A percentile compares a stretch with the other conserved stretches of the same genome.
Conservation (phyloP, 2,797 vertebrate genomes). For the Serranus cabrilla region DNA sequence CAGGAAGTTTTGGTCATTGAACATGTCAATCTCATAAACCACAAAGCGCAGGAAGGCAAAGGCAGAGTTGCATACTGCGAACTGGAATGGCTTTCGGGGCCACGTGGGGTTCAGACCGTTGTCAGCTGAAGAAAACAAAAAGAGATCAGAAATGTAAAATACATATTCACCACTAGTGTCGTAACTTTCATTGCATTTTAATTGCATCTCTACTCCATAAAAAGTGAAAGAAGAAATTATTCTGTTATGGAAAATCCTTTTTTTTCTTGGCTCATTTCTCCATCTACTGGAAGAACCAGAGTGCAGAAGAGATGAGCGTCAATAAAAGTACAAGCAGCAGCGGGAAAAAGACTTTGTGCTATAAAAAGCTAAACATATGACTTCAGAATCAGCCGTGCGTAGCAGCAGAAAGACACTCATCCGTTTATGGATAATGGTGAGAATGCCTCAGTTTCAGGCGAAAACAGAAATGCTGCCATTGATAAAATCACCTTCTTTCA, state of each 20-base stretch:
- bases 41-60: constrained; percentile 97
- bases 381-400: background rate
- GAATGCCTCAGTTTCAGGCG: background rate
- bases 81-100: constrained; percentile 92
- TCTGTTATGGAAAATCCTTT: background rate
- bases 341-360: background rate
- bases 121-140: constrained; percentile 86
- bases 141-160: background rate
- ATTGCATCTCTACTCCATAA: background rate
- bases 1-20: constrained; percentile 98
- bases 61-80: constrained; percentile 92
- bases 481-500: background rate
- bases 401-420: background rate
- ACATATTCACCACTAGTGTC: background rate
- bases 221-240: no score
- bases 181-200: background rate
- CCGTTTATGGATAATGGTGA: background rate
- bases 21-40: constrained; percentile 99
- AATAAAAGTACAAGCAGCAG: background rate
- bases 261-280: background rate
- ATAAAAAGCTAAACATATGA: background rate
- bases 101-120: constrained; percentile 97
- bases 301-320: background rate
- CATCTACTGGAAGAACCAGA: background rate
- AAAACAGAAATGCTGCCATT: background rate